Base-by-base conservation (phyloP, 64 coral and sea anemone genomes). In the Montipora efflorescens region DNA sequence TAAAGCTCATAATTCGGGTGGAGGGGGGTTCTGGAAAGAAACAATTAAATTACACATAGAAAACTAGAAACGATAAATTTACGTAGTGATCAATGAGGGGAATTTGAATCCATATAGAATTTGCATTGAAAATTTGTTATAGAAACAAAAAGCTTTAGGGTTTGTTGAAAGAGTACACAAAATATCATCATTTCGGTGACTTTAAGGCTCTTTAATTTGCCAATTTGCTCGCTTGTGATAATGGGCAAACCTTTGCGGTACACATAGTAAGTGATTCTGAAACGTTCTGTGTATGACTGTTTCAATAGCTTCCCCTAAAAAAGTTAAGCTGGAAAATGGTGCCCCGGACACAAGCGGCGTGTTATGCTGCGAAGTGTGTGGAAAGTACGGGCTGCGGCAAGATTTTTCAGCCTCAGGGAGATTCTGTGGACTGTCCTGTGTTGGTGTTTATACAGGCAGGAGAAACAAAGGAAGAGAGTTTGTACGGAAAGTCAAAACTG, bases 361-460 rank as follows among this genome's bases (percentile, higher is more conserved):
- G 22, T 75, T 96, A 20, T 99, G 97, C 52, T 99, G 97, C 80
- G 97, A 99, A 61, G 92, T 99, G 20, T 99, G 97, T 75, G 97
- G 97, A 48, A 99, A 99, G 83, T 94, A 99, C 84, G 97, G 97
- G 45, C 75, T 99, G 79, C 94, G 88, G 4, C 91, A 89, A 58
- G 95, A 96, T 9, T 99, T 99, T 19, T 94, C 85, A 12, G 95
- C 95, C 8, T 99, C 97, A 2, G 97, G 97, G 23, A 79, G 97
- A 9, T 99, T 99, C 74, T 96, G 97, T 76, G 79, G 97, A 12
- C 68, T 99, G 57, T 96, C 91, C 8, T 99, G 97, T 82, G 97
- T 99, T 20, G 97, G 97, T 10, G 90, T 96, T 67, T 99, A 96
- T 91, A 99, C 97, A 0, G 97, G 97, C 18, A 67, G 97, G 68